These are phyloP conservation scores for Entomyzon cyanotis DNA, from an alignment of 2,113 vertebrate species.

Conservation along the genomic window DNA sequence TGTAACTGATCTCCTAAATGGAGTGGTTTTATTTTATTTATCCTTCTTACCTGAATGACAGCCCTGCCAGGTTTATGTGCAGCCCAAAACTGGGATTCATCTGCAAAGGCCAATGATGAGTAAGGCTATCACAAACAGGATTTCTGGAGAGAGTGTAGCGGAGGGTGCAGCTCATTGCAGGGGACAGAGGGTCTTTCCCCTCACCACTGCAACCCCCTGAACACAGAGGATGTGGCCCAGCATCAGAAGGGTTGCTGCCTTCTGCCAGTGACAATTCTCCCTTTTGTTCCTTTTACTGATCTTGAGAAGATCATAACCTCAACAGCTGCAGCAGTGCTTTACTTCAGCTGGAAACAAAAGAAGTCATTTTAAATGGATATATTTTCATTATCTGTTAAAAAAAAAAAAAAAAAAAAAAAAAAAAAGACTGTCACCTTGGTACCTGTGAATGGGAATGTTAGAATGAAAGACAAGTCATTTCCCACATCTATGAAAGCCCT, in stretches of 20 bases:
- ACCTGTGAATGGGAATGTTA: background rate
- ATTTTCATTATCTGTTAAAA: background rate
- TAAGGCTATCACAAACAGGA: background rate
- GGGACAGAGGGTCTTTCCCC: background rate
- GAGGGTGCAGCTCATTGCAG: background rate
- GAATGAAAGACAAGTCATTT: background rate
- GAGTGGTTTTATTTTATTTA: background rate
- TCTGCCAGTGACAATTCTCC: background rate
- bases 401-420: no score
- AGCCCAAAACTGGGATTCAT: background rate
- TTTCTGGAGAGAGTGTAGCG: background rate
- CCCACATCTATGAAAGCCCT: background rate
- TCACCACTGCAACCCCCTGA: background rate
- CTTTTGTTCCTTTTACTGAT: background rate
- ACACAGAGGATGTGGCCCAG: background rate
- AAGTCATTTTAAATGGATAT: background rate
- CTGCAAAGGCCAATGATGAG: background rate
- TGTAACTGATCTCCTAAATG: background rate
- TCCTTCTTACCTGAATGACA: background rate
- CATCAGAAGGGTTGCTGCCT: background rate
- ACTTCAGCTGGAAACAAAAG: background rate
- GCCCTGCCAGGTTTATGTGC: background rate
- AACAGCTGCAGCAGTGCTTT: background rate
- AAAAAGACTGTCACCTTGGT: fast-evolving
- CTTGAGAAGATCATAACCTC: background rate